Evolutionary conservation across 2,797 vertebrate species (phyloP).

Genomic region (Fistularia commersonii): DNA sequence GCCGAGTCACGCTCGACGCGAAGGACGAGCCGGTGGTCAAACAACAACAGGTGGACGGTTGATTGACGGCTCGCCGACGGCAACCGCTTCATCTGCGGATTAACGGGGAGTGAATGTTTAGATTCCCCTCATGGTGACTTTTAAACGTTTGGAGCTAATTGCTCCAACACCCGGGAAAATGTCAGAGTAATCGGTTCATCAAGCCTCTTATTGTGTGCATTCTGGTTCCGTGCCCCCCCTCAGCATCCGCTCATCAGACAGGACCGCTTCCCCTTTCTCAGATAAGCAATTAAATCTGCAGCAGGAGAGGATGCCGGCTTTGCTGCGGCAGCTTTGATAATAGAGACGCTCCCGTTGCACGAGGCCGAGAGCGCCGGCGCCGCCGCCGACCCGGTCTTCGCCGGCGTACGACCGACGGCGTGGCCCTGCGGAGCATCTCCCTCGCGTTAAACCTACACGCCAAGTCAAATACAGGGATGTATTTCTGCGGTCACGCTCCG

Average conservation of each 20-base stretch:
- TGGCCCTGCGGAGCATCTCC: constrained; percentile 22
- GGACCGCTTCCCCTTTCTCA: constrained; percentile 60
- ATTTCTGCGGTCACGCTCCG: no score
- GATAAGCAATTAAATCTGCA: constrained; percentile 73
- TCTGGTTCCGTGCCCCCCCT: constrained; percentile 48
- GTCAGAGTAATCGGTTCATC: not conserved
- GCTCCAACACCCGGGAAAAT: no score
- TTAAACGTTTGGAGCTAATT: no score
- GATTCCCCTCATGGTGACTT: no score
- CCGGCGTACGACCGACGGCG: constrained; percentile 57
- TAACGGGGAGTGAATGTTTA: no score
- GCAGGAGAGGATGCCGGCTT: constrained; percentile 66
- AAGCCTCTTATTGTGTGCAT: constrained; percentile 48
- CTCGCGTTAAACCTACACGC: no score
- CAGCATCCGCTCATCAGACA: constrained; percentile 56
- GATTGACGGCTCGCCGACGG: no score
- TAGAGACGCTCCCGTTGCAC: constrained; percentile 70
- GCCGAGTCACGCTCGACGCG: no score
- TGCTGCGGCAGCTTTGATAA: constrained; percentile 72
- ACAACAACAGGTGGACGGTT: no score
- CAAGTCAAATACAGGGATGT: no score
- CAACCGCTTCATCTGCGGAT: no score
- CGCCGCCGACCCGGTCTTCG: constrained; percentile 60
- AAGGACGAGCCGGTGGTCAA: no score
- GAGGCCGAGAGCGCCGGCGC: constrained; percentile 69